phyloP scores from a whole-genome alignment of 2,888 invertebrate genomes.

The Trichacis sp. region DNA sequence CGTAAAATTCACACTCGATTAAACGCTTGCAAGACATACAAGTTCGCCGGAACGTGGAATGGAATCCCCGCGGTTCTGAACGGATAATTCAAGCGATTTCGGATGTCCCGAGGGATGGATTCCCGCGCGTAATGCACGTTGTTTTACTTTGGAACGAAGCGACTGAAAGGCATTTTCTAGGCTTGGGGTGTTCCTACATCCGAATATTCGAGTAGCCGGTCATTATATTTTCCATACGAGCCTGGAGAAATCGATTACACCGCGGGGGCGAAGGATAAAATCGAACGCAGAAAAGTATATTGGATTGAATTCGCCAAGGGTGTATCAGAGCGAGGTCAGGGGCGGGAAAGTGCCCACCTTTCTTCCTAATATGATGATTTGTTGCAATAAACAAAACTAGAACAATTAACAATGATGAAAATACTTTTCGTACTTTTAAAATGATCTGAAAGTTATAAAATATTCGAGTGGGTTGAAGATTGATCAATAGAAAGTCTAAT shows the following conservation, averaged over 20 bases:
- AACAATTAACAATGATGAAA: too few relatives aligned
- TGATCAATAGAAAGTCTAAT: too few relatives aligned
- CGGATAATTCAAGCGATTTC: slow-evolving; percentile 37
- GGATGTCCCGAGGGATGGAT: slow-evolving; percentile 28
- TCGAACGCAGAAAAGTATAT: too few relatives aligned
- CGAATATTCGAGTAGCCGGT: slow-evolving; percentile 32
- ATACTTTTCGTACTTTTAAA: too few relatives aligned
- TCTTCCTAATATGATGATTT: too few relatives aligned
- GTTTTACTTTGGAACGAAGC: slow-evolving; percentile 44
- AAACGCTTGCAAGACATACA: slow-evolving; percentile 16
- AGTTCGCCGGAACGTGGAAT: slow-evolving; percentile 15
- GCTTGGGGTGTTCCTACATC: slow-evolving; percentile 28
- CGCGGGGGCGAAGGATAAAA: background rate
- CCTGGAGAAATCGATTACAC: slow-evolving; percentile 30
- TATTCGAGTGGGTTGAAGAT: too few relatives aligned
- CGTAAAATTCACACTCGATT: background rate
- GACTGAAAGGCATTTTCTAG: slow-evolving; percentile 43
- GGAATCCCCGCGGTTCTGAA: slow-evolving; percentile 25
- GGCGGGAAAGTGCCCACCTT: too few relatives aligned
- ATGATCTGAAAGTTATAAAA: too few relatives aligned
- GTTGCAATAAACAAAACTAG: too few relatives aligned
- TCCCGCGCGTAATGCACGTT: slow-evolving; percentile 30
- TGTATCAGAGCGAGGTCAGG: too few relatives aligned
- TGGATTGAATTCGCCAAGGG: too few relatives aligned
- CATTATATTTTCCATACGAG: slow-evolving; percentile 20